Evolutionary conservation across 2,797 vertebrate species (phyloP).

Genomic region (Arnoldichthys spilopterus): DNA sequence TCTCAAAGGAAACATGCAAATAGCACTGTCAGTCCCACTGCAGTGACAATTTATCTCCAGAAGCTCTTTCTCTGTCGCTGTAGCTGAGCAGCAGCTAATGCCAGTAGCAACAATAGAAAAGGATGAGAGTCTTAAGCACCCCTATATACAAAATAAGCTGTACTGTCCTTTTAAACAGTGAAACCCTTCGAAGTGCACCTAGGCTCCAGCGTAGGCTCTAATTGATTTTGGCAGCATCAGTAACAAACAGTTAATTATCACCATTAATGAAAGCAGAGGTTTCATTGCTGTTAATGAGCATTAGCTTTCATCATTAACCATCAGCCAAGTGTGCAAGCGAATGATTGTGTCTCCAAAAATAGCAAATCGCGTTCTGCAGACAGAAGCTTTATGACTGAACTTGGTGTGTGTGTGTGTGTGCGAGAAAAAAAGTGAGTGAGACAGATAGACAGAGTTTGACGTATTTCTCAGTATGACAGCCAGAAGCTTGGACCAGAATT

Average conservation of each 20-base stretch:
- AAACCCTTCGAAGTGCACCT: constrained; percentile 6
- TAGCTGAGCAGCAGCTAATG: constrained; percentile 51
- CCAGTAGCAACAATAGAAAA: constrained; percentile 50
- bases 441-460: constrained; percentile 11
- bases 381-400: constrained; percentile 26
- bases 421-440: constrained; percentile 2
- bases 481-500: constrained; percentile 15
- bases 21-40: constrained; percentile 60
- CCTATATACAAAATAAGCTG: constrained; percentile 42
- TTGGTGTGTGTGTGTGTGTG: constrained; percentile 19
- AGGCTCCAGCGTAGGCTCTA: constrained; percentile 17
- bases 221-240: constrained; percentile 48
- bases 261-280: constrained; percentile 48
- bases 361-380: constrained; percentile 31
- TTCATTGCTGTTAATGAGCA: constrained; percentile 53
- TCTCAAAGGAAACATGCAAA: constrained; percentile 66
- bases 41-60: constrained; percentile 58
- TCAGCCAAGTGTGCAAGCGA: constrained; percentile 42
- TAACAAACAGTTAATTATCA: constrained; percentile 50
- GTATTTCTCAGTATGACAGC: constrained; percentile 12
- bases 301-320: constrained; percentile 51
- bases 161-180: constrained; percentile 28
- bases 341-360: constrained; percentile 47
- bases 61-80: constrained; percentile 54
- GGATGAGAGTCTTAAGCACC: constrained; percentile 35